phyloP scores from a whole-genome alignment of 2,797 vertebrate species.

The Thalassophryne amazonica region DNA sequence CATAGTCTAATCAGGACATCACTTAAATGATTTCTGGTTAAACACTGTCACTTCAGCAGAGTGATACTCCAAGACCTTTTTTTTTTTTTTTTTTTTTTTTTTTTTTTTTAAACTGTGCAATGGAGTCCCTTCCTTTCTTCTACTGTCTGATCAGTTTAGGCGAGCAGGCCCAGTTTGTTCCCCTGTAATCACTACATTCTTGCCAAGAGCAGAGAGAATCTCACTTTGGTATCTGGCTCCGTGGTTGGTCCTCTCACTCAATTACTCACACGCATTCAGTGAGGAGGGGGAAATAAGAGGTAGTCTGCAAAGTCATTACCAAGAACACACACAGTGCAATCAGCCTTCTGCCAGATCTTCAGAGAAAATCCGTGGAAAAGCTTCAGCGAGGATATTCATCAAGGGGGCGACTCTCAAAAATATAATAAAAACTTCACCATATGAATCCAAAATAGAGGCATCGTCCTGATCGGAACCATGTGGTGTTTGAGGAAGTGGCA shows the following conservation, averaged over 20 bases:
- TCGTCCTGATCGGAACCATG: conserved; percentile 42
- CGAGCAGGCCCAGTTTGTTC: conserved; percentile 23
- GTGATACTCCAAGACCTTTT: no score
- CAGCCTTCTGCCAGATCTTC: conserved; percentile 69
- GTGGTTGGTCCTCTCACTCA: conserved; percentile 78
- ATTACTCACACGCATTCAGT: conserved; percentile 47
- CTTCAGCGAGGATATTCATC: conserved; percentile 38
- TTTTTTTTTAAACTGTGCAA: no score
- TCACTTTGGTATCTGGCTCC: conserved; percentile 69
- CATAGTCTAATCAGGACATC: no score
- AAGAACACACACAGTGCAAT: conserved; percentile 79
- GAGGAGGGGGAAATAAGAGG: conserved; percentile 49
- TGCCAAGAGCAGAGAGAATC: conserved; percentile 68
- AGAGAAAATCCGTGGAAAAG: conserved; percentile 59
- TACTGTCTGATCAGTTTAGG: conserved; percentile 68
- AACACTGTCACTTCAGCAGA: no score
- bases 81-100: no score
- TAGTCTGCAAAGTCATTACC: conserved; percentile 75
- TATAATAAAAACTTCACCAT: conserved; percentile 26
- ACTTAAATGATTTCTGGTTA: no score
- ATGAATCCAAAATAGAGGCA: conserved; percentile 45
- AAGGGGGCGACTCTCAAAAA: conserved; percentile 35
- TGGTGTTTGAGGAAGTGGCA: conserved; percentile 14
- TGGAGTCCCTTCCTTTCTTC: conserved; percentile 58
- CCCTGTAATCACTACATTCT: conserved; percentile 62